These are phyloP conservation scores for Bruchidius siliquastri DNA, from an alignment of 2,888 invertebrate species.

Conservation along the genomic window DNA sequence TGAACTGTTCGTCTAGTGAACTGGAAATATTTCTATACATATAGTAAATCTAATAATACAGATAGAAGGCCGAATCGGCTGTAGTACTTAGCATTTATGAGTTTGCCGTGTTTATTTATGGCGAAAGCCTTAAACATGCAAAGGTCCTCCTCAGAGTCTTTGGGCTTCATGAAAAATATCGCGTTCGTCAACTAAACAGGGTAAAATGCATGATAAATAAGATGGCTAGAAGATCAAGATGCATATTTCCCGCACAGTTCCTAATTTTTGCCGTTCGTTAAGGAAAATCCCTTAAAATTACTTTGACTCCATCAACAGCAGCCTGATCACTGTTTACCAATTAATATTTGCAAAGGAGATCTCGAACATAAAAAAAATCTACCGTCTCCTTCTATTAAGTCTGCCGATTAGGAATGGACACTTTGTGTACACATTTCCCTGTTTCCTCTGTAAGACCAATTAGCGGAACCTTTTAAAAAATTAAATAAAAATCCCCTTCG, in stretches of 20 bases:
- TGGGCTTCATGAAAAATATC: too few species aligned
- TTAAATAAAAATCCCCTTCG: slow-evolving; percentile 24
- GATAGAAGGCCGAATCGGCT: not conserved
- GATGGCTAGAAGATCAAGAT: too few species aligned
- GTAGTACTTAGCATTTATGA: not conserved
- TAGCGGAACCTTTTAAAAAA: slow-evolving; percentile 28
- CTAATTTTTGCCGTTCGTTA: not conserved
- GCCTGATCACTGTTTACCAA: slow-evolving; percentile 15
- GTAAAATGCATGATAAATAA: too few species aligned
- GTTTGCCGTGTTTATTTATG: not conserved
- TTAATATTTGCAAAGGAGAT: slow-evolving; percentile 15
- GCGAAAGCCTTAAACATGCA: too few species aligned
- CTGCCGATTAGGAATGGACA: slow-evolving; percentile 30
- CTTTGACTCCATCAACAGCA: slow-evolving; percentile 19
- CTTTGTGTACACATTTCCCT: slow-evolving; percentile 29
- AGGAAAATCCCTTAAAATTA: slow-evolving; percentile 24
- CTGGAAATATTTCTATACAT: not conserved
- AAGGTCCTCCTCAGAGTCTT: too few species aligned
- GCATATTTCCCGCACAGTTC: too few species aligned
- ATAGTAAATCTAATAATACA: too few species aligned
- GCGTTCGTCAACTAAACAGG: too few species aligned
- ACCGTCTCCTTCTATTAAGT: slow-evolving; percentile 27
- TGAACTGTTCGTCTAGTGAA: not conserved
- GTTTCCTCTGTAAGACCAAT: slow-evolving; percentile 29
- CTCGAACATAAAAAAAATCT: slow-evolving; percentile 23